phyloP scores from a whole-genome alignment of 2,797 vertebrate species.

The Scleropages formosus region DNA sequence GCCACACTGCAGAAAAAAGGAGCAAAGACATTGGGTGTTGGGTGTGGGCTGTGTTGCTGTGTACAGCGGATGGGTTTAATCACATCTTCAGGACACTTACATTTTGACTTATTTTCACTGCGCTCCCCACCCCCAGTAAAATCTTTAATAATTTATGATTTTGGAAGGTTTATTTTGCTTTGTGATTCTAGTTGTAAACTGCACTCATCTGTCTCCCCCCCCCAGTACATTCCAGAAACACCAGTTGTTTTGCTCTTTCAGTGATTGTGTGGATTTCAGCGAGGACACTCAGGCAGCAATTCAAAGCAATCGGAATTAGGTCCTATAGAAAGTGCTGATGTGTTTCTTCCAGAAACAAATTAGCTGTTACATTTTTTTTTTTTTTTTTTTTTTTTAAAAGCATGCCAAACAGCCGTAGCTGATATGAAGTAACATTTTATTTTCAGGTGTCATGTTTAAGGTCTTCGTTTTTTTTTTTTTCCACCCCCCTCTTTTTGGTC shows the following conservation, averaged over 20 bases:
- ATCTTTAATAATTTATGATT: conserved; percentile 32
- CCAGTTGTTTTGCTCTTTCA: conserved; percentile 48
- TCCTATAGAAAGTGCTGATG: conserved; percentile 35
- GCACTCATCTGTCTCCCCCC: conserved; percentile 37
- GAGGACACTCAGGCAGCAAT: conserved; percentile 47
- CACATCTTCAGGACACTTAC: conserved; percentile 37
- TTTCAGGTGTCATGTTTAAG: conserved; percentile 11
- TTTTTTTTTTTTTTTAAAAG: background rate
- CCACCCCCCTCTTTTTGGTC: no score
- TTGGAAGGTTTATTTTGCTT: conserved; percentile 41
- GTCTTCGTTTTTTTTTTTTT: conserved; percentile 8
- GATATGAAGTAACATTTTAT: conserved; percentile 55
- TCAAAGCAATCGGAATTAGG: conserved; percentile 33
- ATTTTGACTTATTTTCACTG: conserved; percentile 35
- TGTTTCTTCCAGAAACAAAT: conserved; percentile 31
- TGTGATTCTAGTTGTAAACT: conserved; percentile 31
- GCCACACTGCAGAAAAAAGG: background rate
- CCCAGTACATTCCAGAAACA: conserved; percentile 80
- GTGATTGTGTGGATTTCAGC: conserved; percentile 31
- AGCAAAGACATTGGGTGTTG: background rate
- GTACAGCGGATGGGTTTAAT: conserved; percentile 47
- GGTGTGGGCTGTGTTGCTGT: conserved; percentile 34
- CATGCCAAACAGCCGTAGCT: background rate
- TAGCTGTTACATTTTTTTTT: conserved; percentile 41
- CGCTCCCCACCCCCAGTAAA: conserved; percentile 42